Conservation (phyloP, 2,113 vertebrate species). For the Alexandromys fortis region DNA sequence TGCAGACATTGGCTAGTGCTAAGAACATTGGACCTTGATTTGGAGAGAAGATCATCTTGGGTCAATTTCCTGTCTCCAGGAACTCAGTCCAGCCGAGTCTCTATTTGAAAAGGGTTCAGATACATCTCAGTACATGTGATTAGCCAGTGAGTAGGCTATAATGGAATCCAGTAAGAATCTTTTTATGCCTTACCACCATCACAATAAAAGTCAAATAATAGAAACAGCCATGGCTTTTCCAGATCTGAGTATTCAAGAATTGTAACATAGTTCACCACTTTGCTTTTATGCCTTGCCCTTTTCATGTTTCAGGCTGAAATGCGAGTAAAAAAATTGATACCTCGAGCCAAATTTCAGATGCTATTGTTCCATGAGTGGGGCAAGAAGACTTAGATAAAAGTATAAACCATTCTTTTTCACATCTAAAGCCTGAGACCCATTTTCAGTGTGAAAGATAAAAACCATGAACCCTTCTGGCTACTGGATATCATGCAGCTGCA, state of each 20-base stretch:
- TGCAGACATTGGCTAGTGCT: not conserved
- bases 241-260: not conserved
- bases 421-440: slow-evolving; percentile 7
- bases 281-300: slow-evolving; percentile 10
- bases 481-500: not conserved
- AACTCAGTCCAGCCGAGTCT: accelerated
- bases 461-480: slow-evolving; percentile 13
- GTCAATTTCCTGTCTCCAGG: not conserved
- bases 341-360: not conserved
- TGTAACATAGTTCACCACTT: not conserved
- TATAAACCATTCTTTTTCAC: slow-evolving; percentile 18
- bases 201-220: not conserved
- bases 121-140: not conserved
- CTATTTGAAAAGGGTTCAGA: not conserved
- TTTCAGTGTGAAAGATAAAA: slow-evolving; percentile 33
- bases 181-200: not conserved
- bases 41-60: not conserved
- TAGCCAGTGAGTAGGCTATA: not conserved
- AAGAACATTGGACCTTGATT: not conserved
- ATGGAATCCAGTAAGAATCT: not conserved
- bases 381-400: slow-evolving; percentile 51
- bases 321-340: slow-evolving; percentile 27
- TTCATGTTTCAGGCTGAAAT: slow-evolving; percentile 8
- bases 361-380: slow-evolving; percentile 16
- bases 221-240: not conserved